Conservation (phyloP, 2,888 invertebrate genomes). For the Aleiodes testaceus region DNA sequence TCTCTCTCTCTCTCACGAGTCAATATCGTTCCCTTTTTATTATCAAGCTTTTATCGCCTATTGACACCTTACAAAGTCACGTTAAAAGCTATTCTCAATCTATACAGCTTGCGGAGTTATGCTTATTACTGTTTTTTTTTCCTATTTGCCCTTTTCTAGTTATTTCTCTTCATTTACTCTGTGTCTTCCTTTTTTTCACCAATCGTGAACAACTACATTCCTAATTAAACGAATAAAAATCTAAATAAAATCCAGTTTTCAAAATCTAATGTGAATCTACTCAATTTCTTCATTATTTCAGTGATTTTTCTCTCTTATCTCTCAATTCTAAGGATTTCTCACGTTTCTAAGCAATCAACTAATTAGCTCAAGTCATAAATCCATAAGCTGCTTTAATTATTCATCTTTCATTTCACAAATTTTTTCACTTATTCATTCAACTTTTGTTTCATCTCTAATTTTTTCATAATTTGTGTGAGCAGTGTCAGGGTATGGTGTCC, state of each 20-base stretch:
- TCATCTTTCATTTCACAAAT: not conserved
- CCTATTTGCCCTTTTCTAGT: conserved; percentile 3
- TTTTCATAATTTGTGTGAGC: conserved; percentile 8
- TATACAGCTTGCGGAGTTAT: conserved; percentile 33
- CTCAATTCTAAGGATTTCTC: not conserved
- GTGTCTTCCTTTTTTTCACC: conserved; percentile 22
- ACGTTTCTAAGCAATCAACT: not conserved
- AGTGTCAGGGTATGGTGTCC: conserved; percentile 26
- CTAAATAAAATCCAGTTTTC: conserved; percentile 2
- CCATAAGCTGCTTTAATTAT: conserved; percentile 23
- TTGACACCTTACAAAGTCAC: conserved; percentile 32
- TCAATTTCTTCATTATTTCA: not conserved
- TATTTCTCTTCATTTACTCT: not conserved
- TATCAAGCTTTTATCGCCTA: conserved; percentile 34
- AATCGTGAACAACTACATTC: conserved; percentile 21
- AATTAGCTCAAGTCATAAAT: conserved; percentile 16
- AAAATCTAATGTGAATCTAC: conserved; percentile 9
- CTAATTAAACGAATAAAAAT: not conserved
- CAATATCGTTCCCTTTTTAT: conserved; percentile 7
- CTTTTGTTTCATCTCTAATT: no score
- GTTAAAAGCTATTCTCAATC: conserved; percentile 21
- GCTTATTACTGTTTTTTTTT: conserved; percentile 15
- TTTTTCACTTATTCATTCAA: no score
- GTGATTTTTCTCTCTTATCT: not conserved
- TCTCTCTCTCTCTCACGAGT: not conserved